Evolutionary conservation across 2,888 invertebrate genomes (phyloP).

Genomic region (Cantharis lateralis): DNA sequence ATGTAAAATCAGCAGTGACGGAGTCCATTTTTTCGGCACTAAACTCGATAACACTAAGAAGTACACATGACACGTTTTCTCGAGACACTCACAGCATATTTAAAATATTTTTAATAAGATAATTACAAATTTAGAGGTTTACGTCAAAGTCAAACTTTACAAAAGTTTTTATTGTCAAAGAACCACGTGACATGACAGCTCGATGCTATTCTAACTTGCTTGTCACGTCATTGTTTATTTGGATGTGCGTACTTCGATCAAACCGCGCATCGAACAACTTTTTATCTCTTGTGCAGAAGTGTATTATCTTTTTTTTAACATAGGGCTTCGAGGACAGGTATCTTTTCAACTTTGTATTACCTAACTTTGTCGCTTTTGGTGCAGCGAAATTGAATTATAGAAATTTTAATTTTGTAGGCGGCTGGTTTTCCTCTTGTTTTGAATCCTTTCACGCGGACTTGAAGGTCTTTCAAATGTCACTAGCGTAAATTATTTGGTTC

Average conservation of each 20-base stretch:
- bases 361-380: too few species aligned
- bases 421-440: not conserved
- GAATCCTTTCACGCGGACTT: not conserved
- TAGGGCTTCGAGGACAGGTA: not conserved
- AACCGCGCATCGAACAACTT: not conserved
- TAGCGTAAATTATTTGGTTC: not conserved
- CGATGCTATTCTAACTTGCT: conserved; percentile 11
- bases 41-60: conserved; percentile 8
- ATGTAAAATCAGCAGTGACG: conserved; percentile 48
- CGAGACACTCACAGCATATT: conserved; percentile 6
- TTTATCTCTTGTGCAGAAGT: not conserved
- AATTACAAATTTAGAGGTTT: conserved; percentile 18
- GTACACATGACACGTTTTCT: conserved; percentile 8
- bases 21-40: conserved; percentile 46
- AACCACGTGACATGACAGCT: conserved; percentile 32
- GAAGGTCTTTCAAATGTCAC: not conserved
- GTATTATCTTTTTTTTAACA: not conserved
- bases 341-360: too few species aligned
- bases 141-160: conserved; percentile 18
- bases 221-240: not conserved
- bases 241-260: not conserved
- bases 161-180: conserved; percentile 35
- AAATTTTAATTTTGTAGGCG: not conserved
- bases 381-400: not conserved
- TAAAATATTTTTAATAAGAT: not conserved